Percentiles rank a stretch among this genome's conserved stretches.
Evolutionary conservation across 2,113 vertebrate species (phyloP).

Genomic region (Pseudorasbora parva): DNA sequence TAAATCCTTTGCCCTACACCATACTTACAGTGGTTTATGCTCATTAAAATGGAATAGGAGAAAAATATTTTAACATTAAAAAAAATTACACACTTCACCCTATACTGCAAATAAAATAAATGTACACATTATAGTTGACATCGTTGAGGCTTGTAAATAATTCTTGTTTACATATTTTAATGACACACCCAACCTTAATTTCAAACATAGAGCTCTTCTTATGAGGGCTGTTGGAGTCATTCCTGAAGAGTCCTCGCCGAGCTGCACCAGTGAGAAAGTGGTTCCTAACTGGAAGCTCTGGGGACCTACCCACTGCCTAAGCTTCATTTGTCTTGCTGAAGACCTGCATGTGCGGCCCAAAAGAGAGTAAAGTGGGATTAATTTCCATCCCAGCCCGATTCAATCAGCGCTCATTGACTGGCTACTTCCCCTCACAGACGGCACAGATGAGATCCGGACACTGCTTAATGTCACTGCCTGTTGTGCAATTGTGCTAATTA

Average conservation of each 20-base stretch:
- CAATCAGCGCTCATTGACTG: slow-evolving; percentile 33
- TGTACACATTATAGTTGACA: neutral
- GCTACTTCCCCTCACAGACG: slow-evolving; percentile 11
- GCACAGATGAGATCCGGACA: slow-evolving; percentile 45
- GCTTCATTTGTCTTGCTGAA: slow-evolving; percentile 43
- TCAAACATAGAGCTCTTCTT: neutral
- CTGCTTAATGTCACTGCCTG: slow-evolving; percentile 49
- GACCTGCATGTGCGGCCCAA: neutral
- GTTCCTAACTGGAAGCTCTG: neutral
- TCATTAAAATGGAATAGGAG: no score
- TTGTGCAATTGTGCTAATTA: slow-evolving; percentile 50
- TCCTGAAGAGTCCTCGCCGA: neutral
- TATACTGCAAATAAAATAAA: neutral
- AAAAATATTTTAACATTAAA: no score
- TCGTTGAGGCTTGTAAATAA: no score
- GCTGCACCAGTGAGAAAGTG: neutral
- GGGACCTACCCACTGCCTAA: neutral
- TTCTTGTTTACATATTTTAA: neutral
- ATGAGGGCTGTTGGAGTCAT: neutral
- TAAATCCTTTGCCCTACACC: neutral
- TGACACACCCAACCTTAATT: neutral
- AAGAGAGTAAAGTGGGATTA: slow-evolving; percentile 40
- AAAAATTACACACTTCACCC: neutral
- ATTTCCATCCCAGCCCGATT: slow-evolving; percentile 32
- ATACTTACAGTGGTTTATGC: neutral